Evolutionary conservation across 2,113 vertebrate genomes (phyloP), one percentile per base, ranked within the genome.

Genomic region (Bathybates hornii): DNA sequence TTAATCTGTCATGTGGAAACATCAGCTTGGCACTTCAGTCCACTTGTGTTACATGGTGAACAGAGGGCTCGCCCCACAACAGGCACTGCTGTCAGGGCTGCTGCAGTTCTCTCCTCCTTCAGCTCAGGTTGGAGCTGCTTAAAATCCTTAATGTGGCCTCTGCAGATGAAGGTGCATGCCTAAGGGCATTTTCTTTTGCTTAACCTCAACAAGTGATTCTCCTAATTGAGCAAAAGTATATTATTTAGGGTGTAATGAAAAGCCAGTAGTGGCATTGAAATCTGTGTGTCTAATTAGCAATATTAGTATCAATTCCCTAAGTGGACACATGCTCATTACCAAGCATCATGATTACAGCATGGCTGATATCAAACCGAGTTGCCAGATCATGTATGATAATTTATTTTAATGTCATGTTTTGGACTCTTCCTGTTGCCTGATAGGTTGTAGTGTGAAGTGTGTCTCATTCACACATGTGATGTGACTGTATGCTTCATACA

Each of bases 1-100:
- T 68, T 78, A 89, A 85, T 89, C 88, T 91, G 94, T 92, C 94
- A 94, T 92, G 94, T 95, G 92, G 91, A 93, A 94, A 94, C 91
- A 94, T 94, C 88, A 91, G 59, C 90, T 87, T 92, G 92, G 90
- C 94, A 94, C 93, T 91, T 93, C 91, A 93, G 93, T 95, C 95
- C 89, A 76, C 84, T 94, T 91, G 80, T 87, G 93, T 95, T 95
- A 94, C 95, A 91, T 91, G 92, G 91, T 94, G 88, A 91, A 81
- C 89, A 85, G 92, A 91, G 89, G 89, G 89, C 68, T 86, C 80
- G n/a, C 80, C 88, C 73, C 78, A 38, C 92, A 89, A 89, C 89
- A 82, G 78, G 59, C 84, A 32, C 36, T 5, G 81, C 87, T 43
- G 21, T 71, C 86, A 81, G 86, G 52, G 87, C 82, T 13, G 45